Evolutionary conservation across 2,113 vertebrate genomes (phyloP), one percentile per base, ranked within the genome.

Genomic region (Erinaceus europaeus): DNA sequence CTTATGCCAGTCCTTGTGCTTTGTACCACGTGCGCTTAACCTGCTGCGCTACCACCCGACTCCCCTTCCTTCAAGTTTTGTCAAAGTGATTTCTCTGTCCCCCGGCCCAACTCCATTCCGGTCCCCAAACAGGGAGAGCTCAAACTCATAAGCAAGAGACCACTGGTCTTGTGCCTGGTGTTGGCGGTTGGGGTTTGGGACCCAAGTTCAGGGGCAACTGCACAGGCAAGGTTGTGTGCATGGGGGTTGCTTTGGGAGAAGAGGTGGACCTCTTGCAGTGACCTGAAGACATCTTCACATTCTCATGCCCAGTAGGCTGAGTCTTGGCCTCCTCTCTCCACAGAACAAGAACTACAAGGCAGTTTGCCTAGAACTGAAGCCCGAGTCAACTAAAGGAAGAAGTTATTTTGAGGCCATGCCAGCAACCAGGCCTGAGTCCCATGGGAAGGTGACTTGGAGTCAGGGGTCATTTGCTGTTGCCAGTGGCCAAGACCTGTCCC

Each of bases 311-410:
- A 15, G n/a, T 52, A 50, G 36, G 21, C 27, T 14, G 50, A 84
- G 61, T 23, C 32, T 20, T 52, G 38, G 5, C n/a, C 10, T 18
- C 29, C 13, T 77, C 48, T 71, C 29, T 83, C 53, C 1, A 2
- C 79, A 94, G 94, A 83, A 1, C 85, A 94, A 93, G 90, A 93
- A 83, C 81, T 92, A 79, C 67, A 92, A 72, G 89, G 50, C 53
- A 17, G 11, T 83, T 75, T 90, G 69, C 92, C 48, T 69, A 46
- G 87, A 87, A n/a, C 8, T 59, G 64, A 93, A 94, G 86, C 81
- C 73, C 23, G 81, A 93, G 61, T 17, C 32, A 0, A 84, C 32
- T 78, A 92, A 84, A 90, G 75, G 87, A 82, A 94, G 86, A 71
- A 78, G 59, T 13, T n/a, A 23, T 20, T 73, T 53, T 46, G 86